These are phyloP conservation scores for Drosophila micromelanica DNA, from an alignment of 1,140 invertebrate genomes.

Conservation along the genomic window DNA sequence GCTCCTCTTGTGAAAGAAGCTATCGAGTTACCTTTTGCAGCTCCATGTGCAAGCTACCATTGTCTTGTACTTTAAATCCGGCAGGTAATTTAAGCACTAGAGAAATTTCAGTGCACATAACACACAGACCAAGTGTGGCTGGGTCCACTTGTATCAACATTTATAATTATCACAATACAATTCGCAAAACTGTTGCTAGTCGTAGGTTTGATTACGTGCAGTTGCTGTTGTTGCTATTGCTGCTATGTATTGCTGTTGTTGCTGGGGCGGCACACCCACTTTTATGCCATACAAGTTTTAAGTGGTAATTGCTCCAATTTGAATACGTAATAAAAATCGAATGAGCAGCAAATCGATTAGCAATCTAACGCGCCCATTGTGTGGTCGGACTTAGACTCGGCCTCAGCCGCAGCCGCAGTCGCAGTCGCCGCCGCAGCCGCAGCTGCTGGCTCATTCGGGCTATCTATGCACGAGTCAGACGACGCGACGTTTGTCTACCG, in stretches of 20 bases:
- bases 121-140: constrained; percentile 35
- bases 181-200: constrained; percentile 60
- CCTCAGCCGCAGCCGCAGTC: neutral
- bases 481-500: constrained; percentile 69
- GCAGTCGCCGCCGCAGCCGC: neutral
- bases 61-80: constrained; percentile 70
- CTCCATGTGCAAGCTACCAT: constrained; percentile 29
- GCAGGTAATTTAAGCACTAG: constrained; percentile 73
- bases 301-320: constrained; percentile 83
- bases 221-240: constrained; percentile 24
- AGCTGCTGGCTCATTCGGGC: constrained; percentile 1
- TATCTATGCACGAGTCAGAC: constrained; percentile 61
- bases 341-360: constrained; percentile 83
- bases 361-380: constrained; percentile 82
- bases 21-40: constrained; percentile 65
- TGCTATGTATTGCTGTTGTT: constrained; percentile 5
- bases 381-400: constrained; percentile 60
- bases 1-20: constrained; percentile 77
- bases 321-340: constrained; percentile 81
- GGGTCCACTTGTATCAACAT: constrained; percentile 55
- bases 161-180: constrained; percentile 80
- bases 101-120: constrained; percentile 72
- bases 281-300: constrained; percentile 73
- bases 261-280: constrained; percentile 68
- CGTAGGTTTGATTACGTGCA: constrained; percentile 39